Evolutionary conservation across 2,113 vertebrate genomes (phyloP), one percentile per base, ranked within the genome.

Genomic region (Coturnix japonica): DNA sequence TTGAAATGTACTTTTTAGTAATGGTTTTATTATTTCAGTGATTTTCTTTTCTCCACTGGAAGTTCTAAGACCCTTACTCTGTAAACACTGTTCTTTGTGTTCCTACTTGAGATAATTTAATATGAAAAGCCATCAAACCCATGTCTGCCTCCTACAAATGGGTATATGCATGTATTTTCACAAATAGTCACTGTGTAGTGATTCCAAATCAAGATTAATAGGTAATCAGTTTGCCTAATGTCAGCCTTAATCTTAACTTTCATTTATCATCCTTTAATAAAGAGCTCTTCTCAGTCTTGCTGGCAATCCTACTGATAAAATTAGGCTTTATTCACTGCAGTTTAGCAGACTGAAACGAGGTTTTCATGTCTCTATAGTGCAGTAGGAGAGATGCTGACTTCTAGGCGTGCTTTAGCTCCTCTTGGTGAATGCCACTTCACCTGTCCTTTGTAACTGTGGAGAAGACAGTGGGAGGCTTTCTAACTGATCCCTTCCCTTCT

Each of bases 171-270:
- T 64, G 8, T 31, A 73, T 82, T 80, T 81, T 44, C 30, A 75
- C 41, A 93, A 82, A 73, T 25, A 65, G 22, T 54, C 75, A 61
- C 63, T 84, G 49, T 73, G 54, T 53, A 76, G 19, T 79, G 76
- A 86, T 90, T 47, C 37, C 26, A 81, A 89, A 92, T 89, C 31
- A 89, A 93, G 79, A 83, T 72, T 49, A 83, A 77, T 65, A 64
- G 30, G 35, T 91, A 81, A 81, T 75, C 37, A 53, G 30, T 73
- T 74, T 87, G 54, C 70, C 73, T 91, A 41, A 83, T 77, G 37
- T 70, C 16, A 7, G 15, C 51, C 37, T 88, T 81, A 44, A 67
- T 78, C 49, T 76, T 72, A 43, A 49, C 70, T 76, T 82, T 81
- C 70, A 57, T 74, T 75, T 70, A 59, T 46, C 39, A 82, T 81